Evolutionary conservation across 2,113 vertebrate genomes (phyloP).

Genomic region (Eulacestoma nigropectus): DNA sequence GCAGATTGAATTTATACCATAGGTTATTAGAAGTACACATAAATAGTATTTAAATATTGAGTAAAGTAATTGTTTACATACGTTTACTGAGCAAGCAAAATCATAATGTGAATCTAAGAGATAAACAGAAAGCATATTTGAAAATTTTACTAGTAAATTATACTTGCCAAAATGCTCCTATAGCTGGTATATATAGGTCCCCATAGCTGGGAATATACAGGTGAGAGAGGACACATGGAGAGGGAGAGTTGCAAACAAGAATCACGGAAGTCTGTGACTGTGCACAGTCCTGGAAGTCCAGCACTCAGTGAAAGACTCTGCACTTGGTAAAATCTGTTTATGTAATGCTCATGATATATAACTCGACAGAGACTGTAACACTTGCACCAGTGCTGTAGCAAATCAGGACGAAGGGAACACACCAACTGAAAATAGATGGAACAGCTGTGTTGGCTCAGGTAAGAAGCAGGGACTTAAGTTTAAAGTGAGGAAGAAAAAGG

Average conservation of each 20-base stretch:
- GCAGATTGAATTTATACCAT: not conserved
- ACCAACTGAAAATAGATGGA: not conserved
- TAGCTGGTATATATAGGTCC: not conserved
- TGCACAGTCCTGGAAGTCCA: not conserved
- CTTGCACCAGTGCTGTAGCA: not conserved
- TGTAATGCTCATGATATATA: not conserved
- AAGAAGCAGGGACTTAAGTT: not conserved
- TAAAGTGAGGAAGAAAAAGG: not conserved
- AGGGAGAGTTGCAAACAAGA: not conserved
- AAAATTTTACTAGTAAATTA: not conserved
- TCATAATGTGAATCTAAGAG: not conserved
- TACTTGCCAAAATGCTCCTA: not conserved
- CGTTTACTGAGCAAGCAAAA: not conserved
- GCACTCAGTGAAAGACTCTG: not conserved
- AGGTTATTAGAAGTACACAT: not conserved
- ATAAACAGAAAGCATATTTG: not conserved
- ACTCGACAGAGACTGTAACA: not conserved
- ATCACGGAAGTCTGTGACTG: not conserved
- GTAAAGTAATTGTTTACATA: not conserved
- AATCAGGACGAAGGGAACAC: not conserved
- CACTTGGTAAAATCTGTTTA: not conserved
- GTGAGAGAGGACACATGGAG: not conserved
- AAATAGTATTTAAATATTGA: not conserved
- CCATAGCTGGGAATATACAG: not conserved
- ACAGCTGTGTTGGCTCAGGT: not conserved